Conservation (phyloP, 2,888 invertebrate genomes). For the Nudaria mundana region DNA sequence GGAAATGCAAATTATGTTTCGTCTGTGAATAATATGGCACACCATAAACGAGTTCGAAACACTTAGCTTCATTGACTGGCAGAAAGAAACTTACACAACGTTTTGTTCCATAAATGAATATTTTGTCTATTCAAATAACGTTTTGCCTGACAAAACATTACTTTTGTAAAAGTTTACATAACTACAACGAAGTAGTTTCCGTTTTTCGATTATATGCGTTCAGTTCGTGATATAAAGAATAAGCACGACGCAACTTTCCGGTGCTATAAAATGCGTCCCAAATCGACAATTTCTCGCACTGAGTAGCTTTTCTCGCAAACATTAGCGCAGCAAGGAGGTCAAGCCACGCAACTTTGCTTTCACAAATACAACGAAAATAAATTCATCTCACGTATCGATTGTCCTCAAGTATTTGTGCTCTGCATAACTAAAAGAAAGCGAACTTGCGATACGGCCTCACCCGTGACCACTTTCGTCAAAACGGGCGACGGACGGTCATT, state of each 20-base stretch:
- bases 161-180: conserved; percentile 25
- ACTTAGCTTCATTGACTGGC: not conserved
- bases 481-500: conserved; percentile 20
- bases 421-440: conserved; percentile 79
- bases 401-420: conserved; percentile 71
- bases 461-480: conserved; percentile 63
- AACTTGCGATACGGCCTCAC: conserved; percentile 63
- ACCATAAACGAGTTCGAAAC: not conserved
- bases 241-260: conserved; percentile 48
- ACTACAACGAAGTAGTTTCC: conserved; percentile 18
- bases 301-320: conserved; percentile 71
- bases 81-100: conserved; percentile 12
- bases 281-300: conserved; percentile 69
- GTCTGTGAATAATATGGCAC: not conserved
- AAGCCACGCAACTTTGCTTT: conserved; percentile 75
- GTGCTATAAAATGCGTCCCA: conserved; percentile 62
- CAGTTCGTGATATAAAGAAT: conserved; percentile 26
- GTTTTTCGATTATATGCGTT: conserved; percentile 24
- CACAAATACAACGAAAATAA: conserved; percentile 80
- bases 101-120: not conserved
- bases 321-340: conserved; percentile 72
- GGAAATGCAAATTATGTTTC: too few species aligned
- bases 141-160: too few species aligned
- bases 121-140: too few species aligned
- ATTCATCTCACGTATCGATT: conserved; percentile 81